Evolutionary conservation across 2,888 invertebrate species (phyloP), one percentile per base, ranked within the genome.

Genomic region (Cosmopolites sordidus): DNA sequence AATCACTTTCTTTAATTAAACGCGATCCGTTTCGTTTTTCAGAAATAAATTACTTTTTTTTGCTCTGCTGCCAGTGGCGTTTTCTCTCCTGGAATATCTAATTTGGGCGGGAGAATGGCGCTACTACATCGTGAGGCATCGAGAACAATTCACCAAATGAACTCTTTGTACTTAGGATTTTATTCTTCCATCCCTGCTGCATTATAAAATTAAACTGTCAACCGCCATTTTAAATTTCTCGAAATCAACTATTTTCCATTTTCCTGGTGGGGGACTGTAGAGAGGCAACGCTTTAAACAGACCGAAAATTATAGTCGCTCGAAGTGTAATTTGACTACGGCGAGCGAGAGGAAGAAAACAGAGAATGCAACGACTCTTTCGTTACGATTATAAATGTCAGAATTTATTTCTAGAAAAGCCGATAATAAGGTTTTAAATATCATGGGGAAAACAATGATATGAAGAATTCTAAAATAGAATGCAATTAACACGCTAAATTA

Each of bases 1-100:
- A 27, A 45, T 41, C 43, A 48, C 48, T 52, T 52, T 46, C 43
- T 52, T 47, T 52, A 52, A 52, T 52, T 52, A 52, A 52, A 52
- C 48, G 16, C 42, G 47, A 52, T 47, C 47, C 43, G 38, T 33
- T 33, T 12, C 43, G 38, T 33, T 33, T 12, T 33, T 33, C 12
- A 33, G 33, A 33, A 33, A 33, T 33, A 33, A 12, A 33, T 33
- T 33, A 33, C 33, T 5, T 33, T 33, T 22, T 22, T 33, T 12
- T n/a, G 3, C n/a, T 33, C 33, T 12, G 33, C 33, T 12, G 33
- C 33, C 33, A n/a, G 33, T 11, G 12, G 12, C 11, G 33, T 12
- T 12, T 12, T n/a, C 22, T 33, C 33, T 33, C 12, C 33, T 12
- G 33, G n/a, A 33, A 33, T 33, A 33, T 33, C 33, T 33, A 33